Conservation (phyloP, 2,113 vertebrate genomes). For the Scartelaos histophorus region DNA sequence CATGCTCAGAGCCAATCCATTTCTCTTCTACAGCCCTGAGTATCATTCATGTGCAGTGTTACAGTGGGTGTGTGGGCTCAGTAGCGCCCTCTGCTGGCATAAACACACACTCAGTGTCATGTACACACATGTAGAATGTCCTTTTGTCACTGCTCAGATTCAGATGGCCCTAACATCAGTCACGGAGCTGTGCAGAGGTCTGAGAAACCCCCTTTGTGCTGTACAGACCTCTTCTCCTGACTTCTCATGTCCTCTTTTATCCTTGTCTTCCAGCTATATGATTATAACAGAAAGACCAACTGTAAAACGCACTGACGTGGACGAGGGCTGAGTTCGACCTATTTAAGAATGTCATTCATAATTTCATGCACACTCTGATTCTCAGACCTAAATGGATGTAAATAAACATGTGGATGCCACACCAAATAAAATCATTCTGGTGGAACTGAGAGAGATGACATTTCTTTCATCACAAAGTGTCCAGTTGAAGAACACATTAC, state of each 20-base stretch:
- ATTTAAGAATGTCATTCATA: constrained; percentile 13
- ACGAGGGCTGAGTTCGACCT: constrained; percentile 12
- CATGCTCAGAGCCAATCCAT: not conserved
- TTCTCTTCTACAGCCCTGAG: not conserved
- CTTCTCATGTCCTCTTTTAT: constrained; percentile 40
- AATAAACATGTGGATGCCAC: constrained; percentile 48
- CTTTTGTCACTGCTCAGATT: constrained; percentile 29
- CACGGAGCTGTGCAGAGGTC: too few relatives aligned
- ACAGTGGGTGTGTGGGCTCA: constrained; percentile 32
- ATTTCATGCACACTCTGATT: constrained; percentile 14
- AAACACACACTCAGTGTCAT: not conserved
- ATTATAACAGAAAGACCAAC: constrained; percentile 31
- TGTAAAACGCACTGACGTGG: constrained; percentile 30
- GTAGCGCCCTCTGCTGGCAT: constrained; percentile 47
- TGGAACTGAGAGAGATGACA: constrained; percentile 30
- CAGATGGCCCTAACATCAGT: not conserved
- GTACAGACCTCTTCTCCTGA: constrained; percentile 20
- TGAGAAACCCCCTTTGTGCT: too few relatives aligned
- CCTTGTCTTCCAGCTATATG: constrained; percentile 41
- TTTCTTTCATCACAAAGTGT: constrained; percentile 44
- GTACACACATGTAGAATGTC: too few relatives aligned
- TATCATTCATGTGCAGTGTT: constrained; percentile 22
- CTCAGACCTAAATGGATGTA: not conserved
- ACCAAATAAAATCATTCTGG: constrained; percentile 53
- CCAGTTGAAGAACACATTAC: constrained; percentile 45